Base-by-base conservation (phyloP, 2,888 invertebrate species). In the Ormyrus rosae region DNA sequence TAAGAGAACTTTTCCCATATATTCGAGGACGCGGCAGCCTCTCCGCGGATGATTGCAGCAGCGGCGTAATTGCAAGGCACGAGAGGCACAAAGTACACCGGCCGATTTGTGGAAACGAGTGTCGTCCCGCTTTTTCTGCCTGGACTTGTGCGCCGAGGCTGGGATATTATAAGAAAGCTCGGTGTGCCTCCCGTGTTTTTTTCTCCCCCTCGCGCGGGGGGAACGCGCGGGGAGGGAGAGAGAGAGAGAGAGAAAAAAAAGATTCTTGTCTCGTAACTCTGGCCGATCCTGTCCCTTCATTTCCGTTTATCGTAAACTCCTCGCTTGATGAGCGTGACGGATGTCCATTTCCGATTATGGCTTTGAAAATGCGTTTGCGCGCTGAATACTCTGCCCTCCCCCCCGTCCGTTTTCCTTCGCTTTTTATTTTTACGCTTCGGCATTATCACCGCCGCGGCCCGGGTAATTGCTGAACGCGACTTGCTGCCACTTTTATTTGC, bases 301-400 rank as follows among this genome's bases (percentile, higher is more conserved):
- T 81, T 84, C 84, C 83, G 84, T 83, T 84, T 83, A 84, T 81
- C 83, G 83, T 84, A 84, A 85, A 85, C 81, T 61, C 73, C 70
- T 58, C 58, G 76, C 45, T 64, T 77, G 80, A 82, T 80, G 81
- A 83, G 82, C 79, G 76, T 83, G 81, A 80, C 81, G 81, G 80
- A 83, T 81, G 82, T 80, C 80, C 81, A 83, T 83, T 84, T 82
- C 80, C 83, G 81, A 83, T 83, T 72, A 81, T 78, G 46, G 78
- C 80, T 83, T 84, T 81, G 77, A 77, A 81, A 81, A 74, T 69
- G 64, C 76, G 55, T 63, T 76, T 50, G 50, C 50, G 11, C 50
- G 34, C 70, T 56, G 48, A 48, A 70, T 6, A 48, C 61, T 63
- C 19, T 1, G 19, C 0, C 19, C 19, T 19, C 13, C 19, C 45